Base-by-base conservation (phyloP, 2,797 vertebrate species). In the Catharus ustulatus region DNA sequence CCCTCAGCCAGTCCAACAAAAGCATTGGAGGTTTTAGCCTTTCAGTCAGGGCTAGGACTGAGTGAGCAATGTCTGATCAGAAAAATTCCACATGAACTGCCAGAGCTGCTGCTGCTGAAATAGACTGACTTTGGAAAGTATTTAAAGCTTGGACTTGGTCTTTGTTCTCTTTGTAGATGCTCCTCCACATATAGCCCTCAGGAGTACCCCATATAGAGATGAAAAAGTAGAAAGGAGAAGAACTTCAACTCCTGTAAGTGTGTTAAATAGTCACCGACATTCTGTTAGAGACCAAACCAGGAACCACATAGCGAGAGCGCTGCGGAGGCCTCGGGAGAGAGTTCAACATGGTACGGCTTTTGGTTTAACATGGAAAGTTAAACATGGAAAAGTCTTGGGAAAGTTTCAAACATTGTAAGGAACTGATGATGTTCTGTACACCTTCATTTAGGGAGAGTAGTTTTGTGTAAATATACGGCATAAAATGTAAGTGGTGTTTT, bases 141-240 rank as follows among this genome's bases (percentile, higher is more conserved):
- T 90, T 68, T 94, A 96, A 95, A 96, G 83, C 52, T 88, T 93
- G 85, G 94, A 64, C 85, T 89, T 96, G 49, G 5, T 94, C 78
- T 96, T 81, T 94, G 84, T 92, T 96, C 87, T 94, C 67, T 94
- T 94, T 96, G 42, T 95, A 98, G 97, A 96, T 92, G 68, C 82
- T 64, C 74, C 96, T 81, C 85, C 97, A 74, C 96, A 96, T 77
- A 67, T 94, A 92, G 93, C 96, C 71, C 95, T 97, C 58, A 96
- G 97, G 79, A 95, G 94, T 34, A 97, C 97, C 46, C 54, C 97
- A n/a, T 97, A 96, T 51, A 96, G 94, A 94, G 98, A 97, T 40
- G 96, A 97, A 73, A 98, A 98, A 96, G 40, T 97, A 93, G 96
- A 90, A 80, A 96, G 83, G 87, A 98, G 98, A 90, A 98, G 98